Conservation (phyloP, 2,797 vertebrate genomes). For the Clarias platycephalus region DNA sequence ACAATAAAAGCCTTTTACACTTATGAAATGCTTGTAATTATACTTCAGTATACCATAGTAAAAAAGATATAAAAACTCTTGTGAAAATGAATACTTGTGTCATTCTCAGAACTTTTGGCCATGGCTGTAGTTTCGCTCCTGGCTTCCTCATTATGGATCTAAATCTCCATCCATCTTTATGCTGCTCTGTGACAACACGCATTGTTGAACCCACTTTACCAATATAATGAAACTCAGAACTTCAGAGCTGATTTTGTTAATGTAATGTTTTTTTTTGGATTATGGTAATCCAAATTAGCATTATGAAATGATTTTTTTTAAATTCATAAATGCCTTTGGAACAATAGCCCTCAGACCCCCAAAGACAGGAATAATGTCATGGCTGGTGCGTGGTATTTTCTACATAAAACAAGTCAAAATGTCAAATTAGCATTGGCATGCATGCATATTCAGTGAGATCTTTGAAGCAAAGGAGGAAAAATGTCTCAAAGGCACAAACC, state of each 20-base stretch:
- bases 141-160: neutral
- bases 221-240: neutral
- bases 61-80: too few relatives aligned
- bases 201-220: neutral
- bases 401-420: constrained; percentile 30
- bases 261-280: too few relatives aligned
- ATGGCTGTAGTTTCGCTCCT: neutral
- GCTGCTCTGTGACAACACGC: neutral
- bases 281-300: neutral
- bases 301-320: too few relatives aligned
- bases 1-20: too few relatives aligned
- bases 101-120: too few relatives aligned
- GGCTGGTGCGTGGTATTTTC: constrained; percentile 9
- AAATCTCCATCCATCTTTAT: neutral
- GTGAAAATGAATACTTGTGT: too few relatives aligned
- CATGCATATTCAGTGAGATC: constrained; percentile 11
- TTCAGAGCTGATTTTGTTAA: neutral
- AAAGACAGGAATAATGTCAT: constrained; percentile 21
- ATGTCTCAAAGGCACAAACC: constrained; percentile 59
- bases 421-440: constrained; percentile 25
- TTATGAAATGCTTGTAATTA: too few relatives aligned
- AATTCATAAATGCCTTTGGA: constrained; percentile 4
- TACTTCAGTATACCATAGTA: too few relatives aligned
- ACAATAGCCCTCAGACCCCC: constrained; percentile 17
- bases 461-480: constrained; percentile 17